Conservation (phyloP, 1,140 invertebrate genomes). For the Cryptotermes secundus region DNA sequence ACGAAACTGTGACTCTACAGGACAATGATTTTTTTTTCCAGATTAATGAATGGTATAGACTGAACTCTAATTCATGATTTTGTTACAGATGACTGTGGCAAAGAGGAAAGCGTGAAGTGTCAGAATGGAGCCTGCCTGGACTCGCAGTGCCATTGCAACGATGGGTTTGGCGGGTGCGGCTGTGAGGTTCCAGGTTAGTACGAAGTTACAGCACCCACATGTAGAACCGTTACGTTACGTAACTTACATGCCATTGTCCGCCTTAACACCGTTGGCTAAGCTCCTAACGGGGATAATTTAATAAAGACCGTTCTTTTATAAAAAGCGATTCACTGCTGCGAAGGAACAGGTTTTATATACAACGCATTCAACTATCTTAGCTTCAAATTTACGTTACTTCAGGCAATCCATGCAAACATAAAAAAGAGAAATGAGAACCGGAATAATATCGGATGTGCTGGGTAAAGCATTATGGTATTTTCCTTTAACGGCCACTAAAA, state of each 20-base stretch:
- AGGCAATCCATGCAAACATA: neutral
- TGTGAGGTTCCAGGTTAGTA: slow-evolving; percentile 86
- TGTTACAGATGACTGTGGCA: slow-evolving; percentile 83
- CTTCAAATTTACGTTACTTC: neutral
- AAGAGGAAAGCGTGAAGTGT: slow-evolving; percentile 80
- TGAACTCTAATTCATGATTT: neutral
- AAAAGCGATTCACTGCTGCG: neutral
- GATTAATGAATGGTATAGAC: neutral
- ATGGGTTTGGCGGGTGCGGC: slow-evolving; percentile 90
- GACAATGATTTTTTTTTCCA: no score
- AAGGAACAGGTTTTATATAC: neutral
- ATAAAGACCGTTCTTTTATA: neutral
- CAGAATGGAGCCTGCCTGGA: slow-evolving; percentile 91
- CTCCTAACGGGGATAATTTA: neutral
- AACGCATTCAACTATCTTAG: neutral
- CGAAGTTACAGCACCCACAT: neutral
- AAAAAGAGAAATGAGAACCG: neutral
- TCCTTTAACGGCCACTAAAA: neutral
- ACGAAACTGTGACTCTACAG: no score
- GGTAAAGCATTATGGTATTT: neutral
- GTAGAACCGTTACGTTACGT: neutral
- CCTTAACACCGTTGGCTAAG: neutral
- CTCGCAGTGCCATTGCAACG: slow-evolving; percentile 92
- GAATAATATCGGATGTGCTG: no score
- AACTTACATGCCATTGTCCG: neutral